A percentile compares a stretch with the other conserved stretches of the same genome.
These are phyloP conservation scores for Nothocercus nigrocapillus DNA, from an alignment of 2,113 vertebrate species.

Conservation along the genomic window DNA sequence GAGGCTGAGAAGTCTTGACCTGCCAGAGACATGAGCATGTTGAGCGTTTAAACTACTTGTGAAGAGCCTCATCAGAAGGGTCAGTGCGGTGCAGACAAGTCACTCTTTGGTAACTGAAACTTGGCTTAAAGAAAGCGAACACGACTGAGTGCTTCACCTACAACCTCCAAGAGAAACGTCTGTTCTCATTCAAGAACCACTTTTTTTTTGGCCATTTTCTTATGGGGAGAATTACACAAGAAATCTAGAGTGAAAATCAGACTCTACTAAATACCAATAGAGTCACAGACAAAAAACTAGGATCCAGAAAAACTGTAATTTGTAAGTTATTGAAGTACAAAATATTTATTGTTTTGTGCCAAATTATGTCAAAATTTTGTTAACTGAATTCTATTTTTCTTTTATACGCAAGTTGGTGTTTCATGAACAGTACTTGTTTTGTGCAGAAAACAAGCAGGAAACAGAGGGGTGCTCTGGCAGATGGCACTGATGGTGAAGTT, in stretches of 20 bases:
- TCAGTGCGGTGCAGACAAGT: neutral
- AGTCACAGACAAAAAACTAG: neutral
- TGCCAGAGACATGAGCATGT: fast-evolving
- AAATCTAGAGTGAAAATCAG: neutral
- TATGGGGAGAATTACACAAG: neutral
- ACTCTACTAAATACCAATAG: neutral
- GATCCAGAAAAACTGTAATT: neutral
- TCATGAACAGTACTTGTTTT: neutral
- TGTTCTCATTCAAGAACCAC: neutral
- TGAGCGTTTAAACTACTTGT: neutral
- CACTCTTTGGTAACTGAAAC: neutral
- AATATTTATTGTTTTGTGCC: neutral
- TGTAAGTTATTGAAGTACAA: neutral
- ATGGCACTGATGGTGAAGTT: neutral
- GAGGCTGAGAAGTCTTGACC: neutral
- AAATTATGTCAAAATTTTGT: neutral
- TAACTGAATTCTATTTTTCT: neutral
- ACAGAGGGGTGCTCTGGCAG: fast-evolving
- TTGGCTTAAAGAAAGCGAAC: neutral
- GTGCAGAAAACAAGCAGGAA: neutral
- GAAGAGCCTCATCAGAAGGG: neutral
- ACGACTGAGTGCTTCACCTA: neutral
- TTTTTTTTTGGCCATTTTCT: neutral
- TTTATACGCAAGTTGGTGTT: neutral
- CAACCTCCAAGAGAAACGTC: neutral